Evolutionary conservation across 2,888 invertebrate species (phyloP).

Genomic region (Cheiracanthium punctorium): DNA sequence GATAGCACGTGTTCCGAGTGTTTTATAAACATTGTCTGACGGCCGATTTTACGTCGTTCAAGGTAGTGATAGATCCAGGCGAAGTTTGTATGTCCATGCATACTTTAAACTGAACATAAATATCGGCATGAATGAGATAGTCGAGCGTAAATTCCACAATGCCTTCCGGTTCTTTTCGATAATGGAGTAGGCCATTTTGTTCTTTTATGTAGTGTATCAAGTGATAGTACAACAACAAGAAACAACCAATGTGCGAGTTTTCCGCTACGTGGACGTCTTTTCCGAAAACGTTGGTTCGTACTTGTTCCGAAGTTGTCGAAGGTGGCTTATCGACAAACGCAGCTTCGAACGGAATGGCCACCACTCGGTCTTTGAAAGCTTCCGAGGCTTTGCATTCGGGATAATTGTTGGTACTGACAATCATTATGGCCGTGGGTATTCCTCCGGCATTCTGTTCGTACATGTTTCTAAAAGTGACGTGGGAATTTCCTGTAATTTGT

Average conservation of each 20-base stretch:
- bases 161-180: not conserved
- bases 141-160: not conserved
- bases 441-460: not conserved
- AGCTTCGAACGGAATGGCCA: constrained; percentile 16
- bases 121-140: constrained; percentile 3
- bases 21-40: not conserved
- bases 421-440: constrained; percentile 22
- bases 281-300: not conserved
- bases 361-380: constrained; percentile 30
- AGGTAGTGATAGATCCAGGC: not conserved
- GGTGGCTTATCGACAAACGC: constrained; percentile 9
- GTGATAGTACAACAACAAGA: not conserved
- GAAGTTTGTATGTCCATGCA: constrained; percentile 6
- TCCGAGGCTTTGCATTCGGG: constrained; percentile 23
- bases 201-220: too few relatives aligned
- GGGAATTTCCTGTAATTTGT: constrained; percentile 29
- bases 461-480: constrained; percentile 19
- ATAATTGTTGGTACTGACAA: constrained; percentile 20
- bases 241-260: not conserved
- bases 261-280: constrained; percentile 16
- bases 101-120: constrained; percentile 16
- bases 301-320: constrained; percentile 8
- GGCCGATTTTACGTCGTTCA: constrained; percentile 8
- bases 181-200: not conserved
- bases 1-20: not conserved